phyloP scores from a whole-genome alignment of 2,888 invertebrate species.

The Lobophora halterata region DNA sequence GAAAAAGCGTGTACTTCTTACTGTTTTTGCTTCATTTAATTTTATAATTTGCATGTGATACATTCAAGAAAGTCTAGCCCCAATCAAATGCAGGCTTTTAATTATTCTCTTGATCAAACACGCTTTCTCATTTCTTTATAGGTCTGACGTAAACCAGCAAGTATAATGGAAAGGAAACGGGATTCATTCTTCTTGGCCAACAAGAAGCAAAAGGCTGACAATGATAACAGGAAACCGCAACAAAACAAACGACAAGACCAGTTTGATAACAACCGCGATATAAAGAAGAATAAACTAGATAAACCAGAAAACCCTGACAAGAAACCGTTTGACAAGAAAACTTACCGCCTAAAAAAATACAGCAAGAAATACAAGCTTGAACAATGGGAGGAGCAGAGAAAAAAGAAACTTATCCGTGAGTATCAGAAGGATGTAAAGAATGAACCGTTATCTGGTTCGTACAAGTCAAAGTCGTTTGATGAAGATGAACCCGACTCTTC shows the following conservation, averaged over 20 bases:
- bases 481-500: constrained; percentile 57
- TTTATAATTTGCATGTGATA: constrained; percentile 10
- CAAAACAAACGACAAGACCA: constrained; percentile 46
- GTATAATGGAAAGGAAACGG: constrained; percentile 59
- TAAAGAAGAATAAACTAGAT: constrained; percentile 14
- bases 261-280: constrained; percentile 51
- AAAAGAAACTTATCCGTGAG: constrained; percentile 76
- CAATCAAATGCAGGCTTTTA: constrained; percentile 2
- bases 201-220: constrained; percentile 41
- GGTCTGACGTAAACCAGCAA: constrained; percentile 48
- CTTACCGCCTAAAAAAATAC: constrained; percentile 84
- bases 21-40: constrained; percentile 4
- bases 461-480: constrained; percentile 76
- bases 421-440: constrained; percentile 80
- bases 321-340: constrained; percentile 85
- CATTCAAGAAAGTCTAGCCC: neutral
- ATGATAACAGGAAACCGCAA: constrained; percentile 16
- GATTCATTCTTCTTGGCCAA: constrained; percentile 58
- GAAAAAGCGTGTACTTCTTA: constrained; percentile 62
- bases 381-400: constrained; percentile 84
- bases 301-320: constrained; percentile 50
- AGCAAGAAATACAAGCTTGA: constrained; percentile 85
- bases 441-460: constrained; percentile 62
- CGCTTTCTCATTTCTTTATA: constrained; percentile 77
- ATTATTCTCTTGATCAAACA: constrained; percentile 58